Evolutionary conservation across 2,797 vertebrate genomes (phyloP).

Genomic region (Phaenicophaeus curvirostris): DNA sequence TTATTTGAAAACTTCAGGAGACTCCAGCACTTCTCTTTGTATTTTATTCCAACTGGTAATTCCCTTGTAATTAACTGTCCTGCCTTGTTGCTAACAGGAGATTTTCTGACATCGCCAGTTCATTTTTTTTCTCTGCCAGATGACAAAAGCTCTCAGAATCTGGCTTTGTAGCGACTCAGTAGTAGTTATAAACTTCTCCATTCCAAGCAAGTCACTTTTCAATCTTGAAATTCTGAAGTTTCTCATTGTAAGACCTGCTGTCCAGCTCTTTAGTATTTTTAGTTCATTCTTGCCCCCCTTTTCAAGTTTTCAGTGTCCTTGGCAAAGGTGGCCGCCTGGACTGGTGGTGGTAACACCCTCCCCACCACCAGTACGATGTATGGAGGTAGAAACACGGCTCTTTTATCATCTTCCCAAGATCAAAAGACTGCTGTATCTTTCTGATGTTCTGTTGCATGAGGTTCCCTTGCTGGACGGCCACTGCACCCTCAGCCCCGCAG

Average conservation of each 20-base stretch:
- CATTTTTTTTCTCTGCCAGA: not conserved
- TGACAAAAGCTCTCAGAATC: not conserved
- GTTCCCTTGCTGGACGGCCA: accelerated
- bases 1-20: not conserved
- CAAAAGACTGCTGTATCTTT: not conserved
- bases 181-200: not conserved
- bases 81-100: not conserved
- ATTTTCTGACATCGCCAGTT: not conserved
- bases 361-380: not conserved
- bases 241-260: not conserved
- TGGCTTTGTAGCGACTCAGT: not conserved
- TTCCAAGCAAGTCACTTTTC: not conserved
- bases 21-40: not conserved
- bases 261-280: not conserved
- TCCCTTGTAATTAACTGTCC: not conserved
- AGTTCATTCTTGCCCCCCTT: not conserved
- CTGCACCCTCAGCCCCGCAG: not conserved
- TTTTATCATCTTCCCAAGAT: accelerated
- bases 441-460: not conserved
- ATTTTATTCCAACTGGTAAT: not conserved
- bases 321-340: not conserved
- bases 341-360: not conserved
- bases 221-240: not conserved
- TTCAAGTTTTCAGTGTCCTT: not conserved
- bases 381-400: not conserved